phyloP scores from a whole-genome alignment of 1,140 invertebrate genomes.

The Drosophila santomea region DNA sequence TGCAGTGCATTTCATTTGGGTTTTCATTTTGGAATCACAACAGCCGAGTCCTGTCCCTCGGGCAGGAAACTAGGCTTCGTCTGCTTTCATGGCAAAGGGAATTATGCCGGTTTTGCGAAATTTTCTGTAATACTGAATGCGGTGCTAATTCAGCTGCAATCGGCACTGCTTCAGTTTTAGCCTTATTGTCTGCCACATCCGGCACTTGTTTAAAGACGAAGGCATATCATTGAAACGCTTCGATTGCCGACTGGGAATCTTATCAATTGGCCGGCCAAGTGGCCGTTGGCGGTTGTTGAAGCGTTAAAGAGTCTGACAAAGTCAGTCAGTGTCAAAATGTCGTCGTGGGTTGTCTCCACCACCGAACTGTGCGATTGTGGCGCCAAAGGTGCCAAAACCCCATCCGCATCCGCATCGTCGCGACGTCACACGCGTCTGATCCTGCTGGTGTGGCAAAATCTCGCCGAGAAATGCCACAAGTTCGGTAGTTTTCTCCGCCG shows the following conservation, averaged over 20 bases:
- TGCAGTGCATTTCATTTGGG: slow-evolving; percentile 6
- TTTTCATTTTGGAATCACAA: slow-evolving; percentile 14
- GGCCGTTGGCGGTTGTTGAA: slow-evolving; percentile 9
- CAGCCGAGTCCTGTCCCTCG: background rate
- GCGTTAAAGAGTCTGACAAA: background rate
- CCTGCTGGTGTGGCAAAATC: slow-evolving; percentile 55
- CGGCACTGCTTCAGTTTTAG: slow-evolving; percentile 8
- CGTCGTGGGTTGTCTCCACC: slow-evolving; percentile 68
- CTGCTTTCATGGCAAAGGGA: slow-evolving; percentile 6
- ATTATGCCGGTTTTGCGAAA: slow-evolving; percentile 26
- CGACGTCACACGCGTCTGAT: slow-evolving; percentile 31
- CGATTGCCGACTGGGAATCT: slow-evolving; percentile 57
- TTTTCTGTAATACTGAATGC: slow-evolving; percentile 17
- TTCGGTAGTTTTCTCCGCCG: slow-evolving; percentile 48
- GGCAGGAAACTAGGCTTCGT: background rate
- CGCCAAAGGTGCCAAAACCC: slow-evolving; percentile 4
- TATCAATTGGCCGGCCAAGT: slow-evolving; percentile 53
- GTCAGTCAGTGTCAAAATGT: slow-evolving; percentile 69
- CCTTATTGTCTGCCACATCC: slow-evolving; percentile 7
- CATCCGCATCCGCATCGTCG: slow-evolving; percentile 1
- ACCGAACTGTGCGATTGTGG: slow-evolving; percentile 46
- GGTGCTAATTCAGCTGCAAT: slow-evolving; percentile 14
- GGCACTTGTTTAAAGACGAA: slow-evolving; percentile 13
- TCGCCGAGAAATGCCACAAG: slow-evolving; percentile 54
- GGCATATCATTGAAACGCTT: slow-evolving; percentile 18